A percentile compares a stretch with the other conserved stretches of the same genome.
phyloP scores from a whole-genome alignment of 2,797 vertebrate genomes.

The Pseudochaenichthys georgianus region DNA sequence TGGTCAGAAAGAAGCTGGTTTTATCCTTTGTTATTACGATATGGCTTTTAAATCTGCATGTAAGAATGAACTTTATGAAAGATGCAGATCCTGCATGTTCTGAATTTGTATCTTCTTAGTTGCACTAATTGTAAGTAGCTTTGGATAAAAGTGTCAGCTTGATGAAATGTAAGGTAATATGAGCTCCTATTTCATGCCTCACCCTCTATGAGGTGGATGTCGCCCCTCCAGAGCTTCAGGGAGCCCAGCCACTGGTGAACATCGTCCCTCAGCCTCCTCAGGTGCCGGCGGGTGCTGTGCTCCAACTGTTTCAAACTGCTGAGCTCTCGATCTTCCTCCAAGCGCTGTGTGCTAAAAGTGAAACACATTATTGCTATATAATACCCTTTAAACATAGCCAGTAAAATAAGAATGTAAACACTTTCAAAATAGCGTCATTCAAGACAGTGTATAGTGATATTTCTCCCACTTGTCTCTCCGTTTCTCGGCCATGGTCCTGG shows the following conservation, averaged over 20 bases:
- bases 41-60: too few species aligned
- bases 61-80: too few species aligned
- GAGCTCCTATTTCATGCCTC: conserved; percentile 24
- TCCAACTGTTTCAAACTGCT: conserved; percentile 86
- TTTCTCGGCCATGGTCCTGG: conserved; percentile 87
- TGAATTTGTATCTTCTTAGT: too few species aligned
- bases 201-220: conserved; percentile 94
- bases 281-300: conserved; percentile 75
- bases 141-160: too few species aligned
- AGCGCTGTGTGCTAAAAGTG: conserved; percentile 64
- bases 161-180: too few species aligned
- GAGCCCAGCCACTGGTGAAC: conserved; percentile 73
- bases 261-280: conserved; percentile 83
- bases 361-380: not conserved
- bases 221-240: conserved; percentile 90
- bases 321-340: conserved; percentile 64
- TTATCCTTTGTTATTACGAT: too few species aligned
- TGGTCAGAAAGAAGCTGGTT: too few species aligned
- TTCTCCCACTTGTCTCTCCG: conserved; percentile 84
- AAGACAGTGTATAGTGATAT: too few species aligned
- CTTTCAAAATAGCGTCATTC: too few species aligned
- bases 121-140: too few species aligned
- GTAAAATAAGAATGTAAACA: not conserved
- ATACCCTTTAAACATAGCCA: not conserved
- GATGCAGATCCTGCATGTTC: too few species aligned